phyloP scores from a whole-genome alignment of 2,797 vertebrate species.

The Halcyon chelicuti region DNA sequence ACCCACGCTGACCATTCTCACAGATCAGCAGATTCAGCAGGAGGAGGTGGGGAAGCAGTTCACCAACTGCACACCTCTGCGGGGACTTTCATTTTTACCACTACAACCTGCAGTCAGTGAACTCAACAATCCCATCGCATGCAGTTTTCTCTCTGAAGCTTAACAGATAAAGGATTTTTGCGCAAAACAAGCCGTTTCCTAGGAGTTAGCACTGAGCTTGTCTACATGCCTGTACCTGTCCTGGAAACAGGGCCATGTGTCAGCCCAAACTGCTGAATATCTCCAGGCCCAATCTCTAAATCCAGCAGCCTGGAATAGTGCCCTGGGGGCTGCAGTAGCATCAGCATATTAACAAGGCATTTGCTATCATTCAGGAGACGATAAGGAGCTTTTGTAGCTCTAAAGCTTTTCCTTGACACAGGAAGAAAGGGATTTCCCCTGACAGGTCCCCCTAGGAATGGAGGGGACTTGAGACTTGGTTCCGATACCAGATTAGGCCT shows the following conservation, averaged over 20 bases:
- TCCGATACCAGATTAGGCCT: neutral
- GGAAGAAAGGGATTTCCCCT: neutral
- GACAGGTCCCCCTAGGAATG: neutral
- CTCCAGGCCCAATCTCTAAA: neutral
- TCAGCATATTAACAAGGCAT: neutral
- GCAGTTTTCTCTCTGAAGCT: neutral
- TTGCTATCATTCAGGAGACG: neutral
- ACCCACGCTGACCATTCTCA: neutral
- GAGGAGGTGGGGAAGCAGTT: neutral
- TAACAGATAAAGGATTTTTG: neutral
- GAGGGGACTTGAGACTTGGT: neutral
- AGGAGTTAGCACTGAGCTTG: neutral
- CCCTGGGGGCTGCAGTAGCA: neutral
- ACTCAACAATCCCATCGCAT: accelerated
- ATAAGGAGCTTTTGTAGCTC: conserved; percentile 20
- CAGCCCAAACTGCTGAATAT: neutral
- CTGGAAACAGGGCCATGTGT: neutral
- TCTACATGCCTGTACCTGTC: neutral
- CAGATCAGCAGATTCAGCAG: neutral
- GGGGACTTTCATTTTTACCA: too few species aligned
- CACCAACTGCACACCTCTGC: neutral
- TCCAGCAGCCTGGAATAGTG: neutral
- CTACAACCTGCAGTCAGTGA: neutral
- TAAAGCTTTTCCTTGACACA: neutral
- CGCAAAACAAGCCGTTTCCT: neutral